phyloP scores from a whole-genome alignment of 2,888 invertebrate genomes.

The Candidula unifasciata region DNA sequence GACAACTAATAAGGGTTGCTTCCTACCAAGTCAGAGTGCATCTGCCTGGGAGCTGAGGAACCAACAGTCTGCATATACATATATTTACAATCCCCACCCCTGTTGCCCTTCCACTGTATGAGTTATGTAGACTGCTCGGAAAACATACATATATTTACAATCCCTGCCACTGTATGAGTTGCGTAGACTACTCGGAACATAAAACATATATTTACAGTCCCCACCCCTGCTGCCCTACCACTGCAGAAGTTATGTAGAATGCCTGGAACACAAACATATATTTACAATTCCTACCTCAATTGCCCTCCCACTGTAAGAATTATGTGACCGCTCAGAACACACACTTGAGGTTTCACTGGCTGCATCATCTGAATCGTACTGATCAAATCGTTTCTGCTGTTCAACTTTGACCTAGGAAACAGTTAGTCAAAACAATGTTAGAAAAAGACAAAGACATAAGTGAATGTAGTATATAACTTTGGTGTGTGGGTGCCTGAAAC shows the following conservation, averaged over 20 bases:
- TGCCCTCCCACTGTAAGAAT: constrained; percentile 71
- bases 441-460: not conserved
- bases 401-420: constrained; percentile 56
- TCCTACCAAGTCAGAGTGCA: too few species aligned
- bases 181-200: too few species aligned
- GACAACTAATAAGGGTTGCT: too few species aligned
- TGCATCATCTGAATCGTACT: constrained; percentile 77
- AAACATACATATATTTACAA: constrained; percentile 90
- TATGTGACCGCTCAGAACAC: constrained; percentile 86
- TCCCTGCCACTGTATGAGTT: too few species aligned
- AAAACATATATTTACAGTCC: too few species aligned
- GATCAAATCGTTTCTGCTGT: constrained; percentile 63
- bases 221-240: too few species aligned
- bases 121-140: constrained; percentile 83
- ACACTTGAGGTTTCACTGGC: constrained; percentile 93
- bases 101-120: constrained; percentile 71
- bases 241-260: too few species aligned
- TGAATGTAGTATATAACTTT: too few species aligned
- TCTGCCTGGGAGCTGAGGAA: too few species aligned
- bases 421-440: not conserved
- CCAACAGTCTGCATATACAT: too few species aligned
- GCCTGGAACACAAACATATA: too few species aligned
- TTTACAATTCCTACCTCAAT: constrained; percentile 70
- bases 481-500: too few species aligned
- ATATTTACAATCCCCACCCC: constrained; percentile 67